phyloP scores from a whole-genome alignment of 2,797 vertebrate genomes.

The Crenichthys baileyi region DNA sequence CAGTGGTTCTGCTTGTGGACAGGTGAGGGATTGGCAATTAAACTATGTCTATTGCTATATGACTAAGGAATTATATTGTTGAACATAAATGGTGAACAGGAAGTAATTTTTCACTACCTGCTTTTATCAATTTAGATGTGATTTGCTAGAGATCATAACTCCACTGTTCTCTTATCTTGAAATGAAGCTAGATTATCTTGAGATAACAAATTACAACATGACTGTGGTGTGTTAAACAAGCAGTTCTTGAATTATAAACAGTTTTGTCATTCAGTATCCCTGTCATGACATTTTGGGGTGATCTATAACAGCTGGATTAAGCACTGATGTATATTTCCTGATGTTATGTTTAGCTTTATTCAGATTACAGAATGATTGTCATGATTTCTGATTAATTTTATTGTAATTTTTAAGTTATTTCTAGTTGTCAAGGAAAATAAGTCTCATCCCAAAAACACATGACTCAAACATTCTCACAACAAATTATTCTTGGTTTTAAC shows the following conservation, averaged over 20 bases:
- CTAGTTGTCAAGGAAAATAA: too few relatives aligned
- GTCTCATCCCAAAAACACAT: neutral
- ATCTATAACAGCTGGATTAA: too few relatives aligned
- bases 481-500: neutral
- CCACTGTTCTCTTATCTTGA: neutral
- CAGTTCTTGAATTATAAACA: neutral
- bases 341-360: too few relatives aligned
- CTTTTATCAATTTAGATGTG: neutral
- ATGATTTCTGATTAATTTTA: too few relatives aligned
- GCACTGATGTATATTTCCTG: too few relatives aligned
- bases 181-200: neutral
- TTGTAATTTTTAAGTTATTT: too few relatives aligned
- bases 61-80: neutral
- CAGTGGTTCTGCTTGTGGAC: conserved; percentile 83
- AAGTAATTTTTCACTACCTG: neutral
- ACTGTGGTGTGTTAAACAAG: neutral
- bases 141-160: neutral
- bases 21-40: conserved; percentile 56
- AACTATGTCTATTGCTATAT: neutral
- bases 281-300: too few relatives aligned
- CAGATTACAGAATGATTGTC: too few relatives aligned
- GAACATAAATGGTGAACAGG: neutral
- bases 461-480: neutral
- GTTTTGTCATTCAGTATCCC: neutral
- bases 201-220: neutral